A percentile compares a stretch with the other conserved stretches of the same genome.
These are phyloP conservation scores for Pelagia noctiluca DNA, from an alignment of 30 jellyfish, hydroid and myxozoan species.

Conservation along the genomic window DNA sequence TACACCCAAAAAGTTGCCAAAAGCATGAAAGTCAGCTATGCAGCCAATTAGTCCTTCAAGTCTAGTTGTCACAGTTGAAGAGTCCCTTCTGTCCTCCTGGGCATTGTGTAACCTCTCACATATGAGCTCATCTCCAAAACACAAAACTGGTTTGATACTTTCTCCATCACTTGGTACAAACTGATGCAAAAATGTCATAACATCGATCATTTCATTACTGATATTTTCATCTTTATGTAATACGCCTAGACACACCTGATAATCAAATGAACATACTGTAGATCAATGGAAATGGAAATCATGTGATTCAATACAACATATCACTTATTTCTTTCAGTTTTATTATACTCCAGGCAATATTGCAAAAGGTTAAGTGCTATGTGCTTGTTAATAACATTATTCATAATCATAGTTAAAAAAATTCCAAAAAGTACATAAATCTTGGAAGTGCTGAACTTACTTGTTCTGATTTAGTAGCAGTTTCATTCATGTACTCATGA, in stretches of 20 bases:
- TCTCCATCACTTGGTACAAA: conserved; percentile 19
- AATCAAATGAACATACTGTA: conserved; percentile 7
- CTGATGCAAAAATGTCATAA: conserved; percentile 37
- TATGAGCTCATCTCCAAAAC: conserved; percentile 53
- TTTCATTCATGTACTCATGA: conserved; percentile 40
- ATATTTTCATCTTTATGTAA: conserved; percentile 38
- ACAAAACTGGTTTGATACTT: conserved; percentile 29
- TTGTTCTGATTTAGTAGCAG: conserved; percentile 41
- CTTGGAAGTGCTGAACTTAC: conserved; percentile 26
- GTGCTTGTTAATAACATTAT: neutral
- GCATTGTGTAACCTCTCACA: conserved; percentile 32
- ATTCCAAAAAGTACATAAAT: conserved; percentile 5
- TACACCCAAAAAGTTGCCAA: conserved; percentile 32
- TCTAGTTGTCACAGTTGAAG: conserved; percentile 14
- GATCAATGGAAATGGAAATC: conserved; percentile 10
- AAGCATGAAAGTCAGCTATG: conserved; percentile 33
- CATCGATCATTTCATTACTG: conserved; percentile 43
- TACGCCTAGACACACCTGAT: conserved; percentile 46
- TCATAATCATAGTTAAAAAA: neutral
- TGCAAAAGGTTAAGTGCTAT: conserved; percentile 24
- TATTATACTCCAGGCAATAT: conserved; percentile 15
- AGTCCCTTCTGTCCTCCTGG: conserved; percentile 46
- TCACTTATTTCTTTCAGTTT: conserved; percentile 1
- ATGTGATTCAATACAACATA: conserved; percentile 11
- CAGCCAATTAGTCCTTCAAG: conserved; percentile 19